Conservation (phyloP, 1,140 invertebrate species). For the Cotesia chilonis region DNA sequence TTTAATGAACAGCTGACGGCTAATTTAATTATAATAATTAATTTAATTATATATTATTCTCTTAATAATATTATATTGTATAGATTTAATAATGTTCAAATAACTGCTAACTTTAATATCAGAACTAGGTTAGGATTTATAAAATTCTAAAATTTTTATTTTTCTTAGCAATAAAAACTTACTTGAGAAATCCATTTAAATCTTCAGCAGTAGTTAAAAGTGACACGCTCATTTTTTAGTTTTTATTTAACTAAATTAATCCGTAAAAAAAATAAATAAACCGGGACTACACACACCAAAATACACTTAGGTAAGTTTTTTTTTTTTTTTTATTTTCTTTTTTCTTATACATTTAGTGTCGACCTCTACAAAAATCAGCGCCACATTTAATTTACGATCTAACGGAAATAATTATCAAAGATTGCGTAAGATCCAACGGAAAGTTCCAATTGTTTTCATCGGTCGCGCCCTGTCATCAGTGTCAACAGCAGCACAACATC, state of each 20-base stretch:
- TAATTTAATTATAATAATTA: no score
- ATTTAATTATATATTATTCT: no score
- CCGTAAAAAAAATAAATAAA: conserved; percentile 8
- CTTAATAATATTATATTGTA: no score
- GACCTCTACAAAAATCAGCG: no score
- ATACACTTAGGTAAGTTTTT: background rate
- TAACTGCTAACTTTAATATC: no score
- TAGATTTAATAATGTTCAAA: no score
- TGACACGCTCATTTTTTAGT: conserved; percentile 44
- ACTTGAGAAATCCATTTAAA: conserved; percentile 49
- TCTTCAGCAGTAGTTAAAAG: conserved; percentile 38
- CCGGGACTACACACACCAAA: conserved; percentile 9
- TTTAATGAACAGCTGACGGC: no score
- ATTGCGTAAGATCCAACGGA: conserved; percentile 1
- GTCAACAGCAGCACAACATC: background rate
- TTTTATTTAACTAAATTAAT: background rate
- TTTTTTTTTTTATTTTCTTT: no score
- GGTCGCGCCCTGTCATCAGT: conserved; percentile 1
- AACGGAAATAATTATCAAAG: conserved; percentile 11
- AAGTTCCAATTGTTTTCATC: background rate
- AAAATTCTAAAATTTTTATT: conserved; percentile 4
- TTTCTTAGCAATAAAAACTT: conserved; percentile 33
- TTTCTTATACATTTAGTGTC: no score
- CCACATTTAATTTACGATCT: no score
- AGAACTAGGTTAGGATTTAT: conserved; percentile 5